phyloP scores from a whole-genome alignment of 2,888 invertebrate species.

The Troides helena region DNA sequence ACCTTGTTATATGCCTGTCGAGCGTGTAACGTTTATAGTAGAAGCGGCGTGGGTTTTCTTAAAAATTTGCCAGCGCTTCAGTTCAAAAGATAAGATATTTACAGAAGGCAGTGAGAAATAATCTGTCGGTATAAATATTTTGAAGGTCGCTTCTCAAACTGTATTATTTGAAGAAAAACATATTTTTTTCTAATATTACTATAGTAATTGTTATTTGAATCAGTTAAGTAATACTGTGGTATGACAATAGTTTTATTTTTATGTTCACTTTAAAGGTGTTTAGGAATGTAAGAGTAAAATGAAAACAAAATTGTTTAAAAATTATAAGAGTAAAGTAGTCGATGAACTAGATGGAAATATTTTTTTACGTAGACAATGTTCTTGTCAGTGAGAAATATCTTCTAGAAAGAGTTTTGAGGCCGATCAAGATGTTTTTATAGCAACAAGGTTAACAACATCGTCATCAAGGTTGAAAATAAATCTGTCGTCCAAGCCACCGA shows the following conservation, averaged over 20 bases:
- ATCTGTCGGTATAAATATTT: slow-evolving; percentile 48
- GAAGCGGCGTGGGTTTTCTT: slow-evolving; percentile 55
- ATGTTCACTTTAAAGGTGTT: no score
- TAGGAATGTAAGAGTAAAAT: no score
- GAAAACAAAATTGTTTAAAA: no score
- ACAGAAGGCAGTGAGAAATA: slow-evolving; percentile 60
- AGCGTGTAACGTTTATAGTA: slow-evolving; percentile 22
- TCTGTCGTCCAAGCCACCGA: slow-evolving; percentile 45
- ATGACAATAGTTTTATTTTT: no score
- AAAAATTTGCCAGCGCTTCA: slow-evolving; percentile 55
- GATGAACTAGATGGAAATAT: neutral
- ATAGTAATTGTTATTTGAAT: no score
- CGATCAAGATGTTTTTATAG: slow-evolving; percentile 57
- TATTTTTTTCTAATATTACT: neutral
- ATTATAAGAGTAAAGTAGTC: no score
- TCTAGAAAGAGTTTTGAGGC: slow-evolving; percentile 47
- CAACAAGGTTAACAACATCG: slow-evolving; percentile 73
- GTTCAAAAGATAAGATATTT: slow-evolving; percentile 58
- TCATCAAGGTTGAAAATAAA: slow-evolving; percentile 74
- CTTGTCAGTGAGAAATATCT: neutral
- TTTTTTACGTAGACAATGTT: neutral
- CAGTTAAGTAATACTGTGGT: no score
- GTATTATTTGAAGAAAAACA: neutral
- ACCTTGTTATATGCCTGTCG: neutral
- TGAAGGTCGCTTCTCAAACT: slow-evolving; percentile 11